Base-by-base conservation (phyloP, 2,113 vertebrate species). In the Elgaria multicarinata region DNA sequence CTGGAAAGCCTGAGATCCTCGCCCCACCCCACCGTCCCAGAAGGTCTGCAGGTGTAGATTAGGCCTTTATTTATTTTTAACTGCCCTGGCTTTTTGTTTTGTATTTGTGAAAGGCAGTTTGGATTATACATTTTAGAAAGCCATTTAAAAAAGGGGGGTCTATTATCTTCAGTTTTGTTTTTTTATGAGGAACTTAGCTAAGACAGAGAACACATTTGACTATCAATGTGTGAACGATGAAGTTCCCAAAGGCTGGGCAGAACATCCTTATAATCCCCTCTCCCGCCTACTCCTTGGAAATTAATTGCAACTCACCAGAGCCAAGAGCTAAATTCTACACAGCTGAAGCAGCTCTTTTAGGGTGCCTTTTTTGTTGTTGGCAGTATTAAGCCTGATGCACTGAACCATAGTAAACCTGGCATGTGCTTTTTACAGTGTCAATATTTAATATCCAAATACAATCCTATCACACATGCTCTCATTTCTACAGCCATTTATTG, bases 101-200 rank as follows among this genome's bases (percentile, higher is more conserved):
- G 2, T 4, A 14, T 67, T 53, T 28, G 31, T 44, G 39, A 83
- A 83, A 44, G 20, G 13, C 36, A 89, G 1, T 0, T 89, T 26
- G 46, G 53, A 0, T 90, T 92, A 87, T 69, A 77, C 26, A 42
- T 81, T 86, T 90, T 24, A 87, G 9, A 89, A 13, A 55, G 90
- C n/a, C n/a, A 44, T 79, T 22, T 84, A 8, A 86, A 87, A 26
- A 26, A 42, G 39, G 18, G 6, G 53, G 67, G 81, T 9, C 62
- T 93, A 90, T 92, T 91, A 26, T 3, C 1, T 86, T 82, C 2
- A 86, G 89, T 74, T 36, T 93, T 89, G 79, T 91, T 80, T 91
- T 94, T 83, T 91, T 94, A 58, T 84, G 39, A 77, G 76, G 39
- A 28, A 90, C 72, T 91, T 89, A 4, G 1, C 55, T 92, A 77